A percentile compares a stretch with the other conserved stretches of the same genome.
These are phyloP conservation scores for Orycteropus afer DNA, from an alignment of 2,113 vertebrate species.

Conservation along the genomic window DNA sequence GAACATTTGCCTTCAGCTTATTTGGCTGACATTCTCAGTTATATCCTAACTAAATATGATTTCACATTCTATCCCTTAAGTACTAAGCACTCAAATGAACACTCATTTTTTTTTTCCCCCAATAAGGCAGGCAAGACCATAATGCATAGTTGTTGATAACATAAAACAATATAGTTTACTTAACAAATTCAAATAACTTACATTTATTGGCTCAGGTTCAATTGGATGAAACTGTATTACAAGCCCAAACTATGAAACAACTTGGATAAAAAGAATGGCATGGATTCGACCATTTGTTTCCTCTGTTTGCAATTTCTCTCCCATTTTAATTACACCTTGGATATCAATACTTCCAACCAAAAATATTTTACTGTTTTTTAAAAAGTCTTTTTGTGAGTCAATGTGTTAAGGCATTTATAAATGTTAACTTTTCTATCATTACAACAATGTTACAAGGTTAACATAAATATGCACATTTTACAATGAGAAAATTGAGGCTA, in stretches of 20 bases:
- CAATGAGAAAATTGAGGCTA: not conserved
- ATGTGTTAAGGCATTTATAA: not conserved
- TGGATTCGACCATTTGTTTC: not conserved
- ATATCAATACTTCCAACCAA: not conserved
- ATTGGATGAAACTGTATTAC: not conserved
- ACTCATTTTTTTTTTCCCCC: slow-evolving; percentile 33
- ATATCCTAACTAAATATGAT: not conserved
- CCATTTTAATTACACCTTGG: not conserved
- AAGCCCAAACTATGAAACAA: not conserved
- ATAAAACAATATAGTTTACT: slow-evolving; percentile 13
- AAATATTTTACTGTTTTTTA: not conserved
- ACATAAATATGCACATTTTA: not conserved
- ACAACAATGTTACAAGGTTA: not conserved
- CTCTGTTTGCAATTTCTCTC: not conserved
- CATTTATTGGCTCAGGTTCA: not conserved
- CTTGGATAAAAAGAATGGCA: not conserved
- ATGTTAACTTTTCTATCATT: not conserved
- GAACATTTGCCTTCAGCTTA: slow-evolving; percentile 41
- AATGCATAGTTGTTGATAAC: slow-evolving; percentile 37
- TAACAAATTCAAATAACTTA: not conserved
- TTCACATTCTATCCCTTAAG: slow-evolving; percentile 22
- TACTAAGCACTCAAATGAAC: slow-evolving; percentile 36
- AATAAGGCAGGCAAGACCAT: not conserved
- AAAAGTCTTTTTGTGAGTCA: slow-evolving; percentile 3
- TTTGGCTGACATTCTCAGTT: slow-evolving; percentile 61